These are phyloP conservation scores for Caenorhabditis plicata DNA, from an alignment of 2,888 invertebrate genomes.

Conservation along the genomic window DNA sequence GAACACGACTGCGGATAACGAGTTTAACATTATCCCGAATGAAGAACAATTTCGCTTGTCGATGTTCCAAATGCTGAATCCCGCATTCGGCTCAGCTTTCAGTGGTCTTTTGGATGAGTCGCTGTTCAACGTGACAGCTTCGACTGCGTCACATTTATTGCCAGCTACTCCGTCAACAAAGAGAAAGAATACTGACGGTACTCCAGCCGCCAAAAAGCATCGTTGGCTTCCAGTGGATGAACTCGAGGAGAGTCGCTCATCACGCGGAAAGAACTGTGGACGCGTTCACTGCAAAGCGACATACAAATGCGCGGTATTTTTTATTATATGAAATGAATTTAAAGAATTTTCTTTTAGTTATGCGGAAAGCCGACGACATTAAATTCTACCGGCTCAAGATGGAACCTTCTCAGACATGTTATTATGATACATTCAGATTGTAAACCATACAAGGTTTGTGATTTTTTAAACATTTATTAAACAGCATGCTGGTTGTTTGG, in stretches of 20 bases:
- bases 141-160: constrained; percentile 3
- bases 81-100: constrained; percentile 28
- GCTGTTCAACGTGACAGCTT: constrained; percentile 7
- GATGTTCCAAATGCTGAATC: constrained; percentile 38
- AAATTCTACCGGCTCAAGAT: constrained; percentile 45
- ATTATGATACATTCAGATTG: constrained; percentile 50
- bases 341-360: constrained; percentile 14
- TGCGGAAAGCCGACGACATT: constrained; percentile 48
- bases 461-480: background rate
- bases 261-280: constrained; percentile 44
- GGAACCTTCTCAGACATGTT: constrained; percentile 46
- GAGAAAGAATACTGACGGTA: constrained; percentile 15
- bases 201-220: constrained; percentile 33
- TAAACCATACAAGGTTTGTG: constrained; percentile 39
- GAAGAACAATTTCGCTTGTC: constrained; percentile 41
- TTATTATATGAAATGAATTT: no score
- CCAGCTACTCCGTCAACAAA: constrained; percentile 3
- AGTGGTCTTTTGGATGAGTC: constrained; percentile 27
- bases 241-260: constrained; percentile 43
- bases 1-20: no score
- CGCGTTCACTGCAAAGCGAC: constrained; percentile 49
- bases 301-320: constrained; percentile 39
- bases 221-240: constrained; percentile 46
- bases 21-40: constrained; percentile 34
- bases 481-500: constrained; percentile 1